These are phyloP conservation scores for Phainopepla nitens DNA, from an alignment of 2,113 vertebrate species.

Conservation along the genomic window DNA sequence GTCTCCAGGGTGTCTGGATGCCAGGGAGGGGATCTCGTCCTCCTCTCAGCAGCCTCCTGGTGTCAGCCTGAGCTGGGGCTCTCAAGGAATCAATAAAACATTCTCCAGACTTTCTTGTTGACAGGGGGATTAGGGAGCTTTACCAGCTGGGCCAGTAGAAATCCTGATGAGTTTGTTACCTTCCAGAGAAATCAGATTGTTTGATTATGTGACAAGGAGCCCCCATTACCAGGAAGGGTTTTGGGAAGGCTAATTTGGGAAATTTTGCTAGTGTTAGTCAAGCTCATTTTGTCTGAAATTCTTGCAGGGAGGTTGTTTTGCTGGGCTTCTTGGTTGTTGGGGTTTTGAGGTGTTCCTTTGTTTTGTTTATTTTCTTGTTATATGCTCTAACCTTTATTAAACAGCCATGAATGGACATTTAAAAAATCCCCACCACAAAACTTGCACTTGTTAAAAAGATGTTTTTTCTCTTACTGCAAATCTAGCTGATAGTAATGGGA, in stretches of 20 bases:
- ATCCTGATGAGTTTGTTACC: conserved; percentile 15
- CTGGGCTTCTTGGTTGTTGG: fast-evolving
- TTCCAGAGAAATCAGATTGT: neutral
- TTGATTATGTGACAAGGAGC: neutral
- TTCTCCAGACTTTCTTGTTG: neutral
- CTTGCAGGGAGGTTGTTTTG: neutral
- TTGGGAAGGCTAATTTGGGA: neutral
- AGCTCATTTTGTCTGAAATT: neutral
- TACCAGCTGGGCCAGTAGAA: neutral
- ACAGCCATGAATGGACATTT: neutral
- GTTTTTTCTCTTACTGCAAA: neutral
- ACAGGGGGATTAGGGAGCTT: conserved; percentile 14
- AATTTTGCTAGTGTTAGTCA: neutral
- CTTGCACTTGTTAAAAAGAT: fast-evolving
- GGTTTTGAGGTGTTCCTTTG: neutral
- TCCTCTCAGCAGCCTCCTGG: neutral
- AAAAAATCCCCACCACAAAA: neutral
- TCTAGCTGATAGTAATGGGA: neutral
- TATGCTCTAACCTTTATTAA: neutral
- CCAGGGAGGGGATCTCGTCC: neutral
- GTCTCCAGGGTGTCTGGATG: fast-evolving
- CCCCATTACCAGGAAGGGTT: neutral
- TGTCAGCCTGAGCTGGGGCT: too few relatives aligned
- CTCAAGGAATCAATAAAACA: neutral
- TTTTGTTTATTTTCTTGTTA: neutral